Base-by-base conservation (phyloP, 30 jellyfish, hydroid and myxozoan genomes). In the Aurelia sp. region DNA sequence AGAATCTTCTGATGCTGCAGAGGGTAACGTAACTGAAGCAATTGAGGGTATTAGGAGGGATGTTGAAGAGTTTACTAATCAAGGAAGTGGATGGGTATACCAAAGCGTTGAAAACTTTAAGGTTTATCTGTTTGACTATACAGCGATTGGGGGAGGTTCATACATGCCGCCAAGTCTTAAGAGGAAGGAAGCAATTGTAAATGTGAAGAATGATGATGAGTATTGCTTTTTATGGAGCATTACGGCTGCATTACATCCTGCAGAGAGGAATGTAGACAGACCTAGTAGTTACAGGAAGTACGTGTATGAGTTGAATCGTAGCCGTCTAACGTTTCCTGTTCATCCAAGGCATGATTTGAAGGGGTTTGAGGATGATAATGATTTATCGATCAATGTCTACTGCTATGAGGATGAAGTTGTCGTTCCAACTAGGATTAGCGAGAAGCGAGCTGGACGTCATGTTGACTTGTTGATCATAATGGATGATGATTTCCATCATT, bases 171-270 rank as follows among this genome's bases (percentile, higher is more conserved):
- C 9, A 7, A 38, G 50, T 38, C 7, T 38, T 38, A 5, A 38
- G 9, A 38, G 3, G 50, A 70, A 70, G 41, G 18, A 18, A 31
- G 81, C 81, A 20, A 12, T 38, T n/a, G 64, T 70, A 4, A 70
- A 70, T 18, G 81, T 70, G 21, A 24, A 70, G 15, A 70, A 70
- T 66, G 5, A 51, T 4, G 64, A 70, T 2, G 64, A 70, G 6
- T 12, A 18, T 16, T 70, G 81, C 27, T 70, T 70, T 30, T 13
- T 70, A 57, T 70, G 81, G 81, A 9, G 67, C 40, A 70, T 70
- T 20, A 0, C 24, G 2, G 81, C 81, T 20, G 81, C 67, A 11
- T 66, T 70, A 30, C 20, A 70, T 47, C 63, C 81, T 2, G 38
- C 10, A 6, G 22, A 70, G 13, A 30, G 17, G 68, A 70, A 70